Percentiles rank a stretch among this genome's conserved stretches.
Evolutionary conservation across 2,888 invertebrate species (phyloP).

Genomic region (Coelinius sp.): DNA sequence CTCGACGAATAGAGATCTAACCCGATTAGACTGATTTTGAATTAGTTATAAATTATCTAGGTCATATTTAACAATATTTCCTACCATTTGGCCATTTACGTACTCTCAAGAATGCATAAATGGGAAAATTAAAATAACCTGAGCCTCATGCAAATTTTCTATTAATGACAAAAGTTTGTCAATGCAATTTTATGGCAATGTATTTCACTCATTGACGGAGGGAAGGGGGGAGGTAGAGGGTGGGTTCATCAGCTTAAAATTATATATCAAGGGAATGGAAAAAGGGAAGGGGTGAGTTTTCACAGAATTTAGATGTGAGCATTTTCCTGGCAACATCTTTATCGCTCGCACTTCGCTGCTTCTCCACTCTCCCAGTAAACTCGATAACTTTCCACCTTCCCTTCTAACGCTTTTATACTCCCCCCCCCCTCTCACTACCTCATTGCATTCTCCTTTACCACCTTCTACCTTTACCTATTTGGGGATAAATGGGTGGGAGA

Average conservation of each 20-base stretch:
- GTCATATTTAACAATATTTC: too few relatives aligned
- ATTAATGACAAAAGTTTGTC: not conserved
- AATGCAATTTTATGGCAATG: not conserved
- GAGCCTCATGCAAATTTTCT: too few relatives aligned
- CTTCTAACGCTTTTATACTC: constrained; percentile 27
- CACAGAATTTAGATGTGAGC: constrained; percentile 20
- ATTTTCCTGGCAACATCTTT: constrained; percentile 30
- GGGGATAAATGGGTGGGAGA: not conserved
- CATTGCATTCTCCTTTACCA: not conserved
- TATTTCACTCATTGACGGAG: not conserved
- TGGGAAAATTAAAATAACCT: too few relatives aligned
- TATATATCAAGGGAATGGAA: constrained; percentile 1
- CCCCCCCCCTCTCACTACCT: not conserved
- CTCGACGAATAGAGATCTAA: too few relatives aligned
- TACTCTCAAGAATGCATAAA: too few relatives aligned
- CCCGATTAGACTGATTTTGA: too few relatives aligned
- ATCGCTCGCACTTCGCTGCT: constrained; percentile 32
- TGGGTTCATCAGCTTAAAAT: not conserved
- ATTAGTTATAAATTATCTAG: too few relatives aligned
- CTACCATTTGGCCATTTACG: too few relatives aligned
- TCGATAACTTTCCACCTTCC: constrained; percentile 41
- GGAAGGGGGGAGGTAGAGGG: not conserved
- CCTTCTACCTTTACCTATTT: not conserved
- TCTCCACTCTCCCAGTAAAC: constrained; percentile 27
- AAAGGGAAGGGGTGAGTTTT: not conserved